phyloP scores from a whole-genome alignment of 2,888 invertebrate genomes.

The Catocala fraxini region DNA sequence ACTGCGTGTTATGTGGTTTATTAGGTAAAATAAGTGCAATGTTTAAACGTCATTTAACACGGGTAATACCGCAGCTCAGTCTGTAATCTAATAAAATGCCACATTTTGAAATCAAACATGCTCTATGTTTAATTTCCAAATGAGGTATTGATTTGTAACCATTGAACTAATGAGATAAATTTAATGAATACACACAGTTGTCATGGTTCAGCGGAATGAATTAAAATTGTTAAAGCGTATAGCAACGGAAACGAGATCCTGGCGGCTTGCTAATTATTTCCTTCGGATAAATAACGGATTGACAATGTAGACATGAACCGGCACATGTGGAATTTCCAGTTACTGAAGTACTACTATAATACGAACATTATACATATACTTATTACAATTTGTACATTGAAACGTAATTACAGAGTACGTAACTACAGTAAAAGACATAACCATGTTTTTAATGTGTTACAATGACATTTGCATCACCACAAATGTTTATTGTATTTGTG shows the following conservation, averaged over 20 bases:
- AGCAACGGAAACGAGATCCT: slow-evolving; percentile 2
- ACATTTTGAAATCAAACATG: neutral
- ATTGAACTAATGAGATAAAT: slow-evolving; percentile 6
- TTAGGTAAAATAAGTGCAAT: too few relatives aligned
- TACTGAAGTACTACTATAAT: too few relatives aligned
- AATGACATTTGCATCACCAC: neutral
- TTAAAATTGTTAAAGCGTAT: slow-evolving; percentile 9
- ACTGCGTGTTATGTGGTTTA: too few relatives aligned
- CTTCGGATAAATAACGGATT: slow-evolving; percentile 5
- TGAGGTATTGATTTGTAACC: slow-evolving; percentile 1
- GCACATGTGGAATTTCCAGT: too few relatives aligned
- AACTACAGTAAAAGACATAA: too few relatives aligned
- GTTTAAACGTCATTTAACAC: too few relatives aligned
- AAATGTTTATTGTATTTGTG: neutral
- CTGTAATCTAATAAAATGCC: too few relatives aligned
- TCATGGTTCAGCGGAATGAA: slow-evolving; percentile 8
- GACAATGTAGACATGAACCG: neutral
- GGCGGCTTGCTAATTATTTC: slow-evolving; percentile 8
- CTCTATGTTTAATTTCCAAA: neutral
- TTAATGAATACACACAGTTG: slow-evolving; percentile 8
- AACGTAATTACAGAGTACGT: too few relatives aligned
- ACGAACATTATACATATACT: too few relatives aligned
- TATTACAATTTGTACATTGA: too few relatives aligned
- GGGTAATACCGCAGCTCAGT: too few relatives aligned
- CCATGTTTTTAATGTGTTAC: neutral